Evolutionary conservation across 2,113 vertebrate genomes (phyloP).

Genomic region (Plectropomus leopardus): DNA sequence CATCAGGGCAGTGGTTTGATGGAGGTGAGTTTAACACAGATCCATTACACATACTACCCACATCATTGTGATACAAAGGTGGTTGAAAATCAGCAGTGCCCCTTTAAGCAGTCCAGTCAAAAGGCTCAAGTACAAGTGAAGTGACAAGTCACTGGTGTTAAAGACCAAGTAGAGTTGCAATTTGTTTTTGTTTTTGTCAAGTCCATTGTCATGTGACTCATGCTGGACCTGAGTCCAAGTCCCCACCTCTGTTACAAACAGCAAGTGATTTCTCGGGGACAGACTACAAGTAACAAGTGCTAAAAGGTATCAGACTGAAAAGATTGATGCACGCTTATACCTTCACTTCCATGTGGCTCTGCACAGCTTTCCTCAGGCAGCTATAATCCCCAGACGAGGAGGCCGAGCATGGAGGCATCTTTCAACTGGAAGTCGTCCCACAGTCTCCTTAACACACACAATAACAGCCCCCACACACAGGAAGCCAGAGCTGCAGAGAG

Average conservation of each 20-base stretch:
- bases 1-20: too few species aligned
- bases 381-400: conserved; percentile 45
- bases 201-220: too few species aligned
- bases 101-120: too few species aligned
- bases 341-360: conserved; percentile 25
- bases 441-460: conserved; percentile 37
- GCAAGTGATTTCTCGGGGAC: conserved; percentile 8
- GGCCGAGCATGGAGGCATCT: conserved; percentile 33
- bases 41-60: too few species aligned
- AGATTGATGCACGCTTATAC: conserved; percentile 21
- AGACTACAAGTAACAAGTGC: conserved; percentile 15
- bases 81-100: too few species aligned
- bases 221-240: too few species aligned
- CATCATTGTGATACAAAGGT: too few species aligned
- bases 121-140: too few species aligned
- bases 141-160: too few species aligned
- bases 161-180: too few species aligned
- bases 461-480: conserved; percentile 24
- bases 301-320: conserved; percentile 26
- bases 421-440: conserved; percentile 36
- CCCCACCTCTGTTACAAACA: conserved; percentile 18
- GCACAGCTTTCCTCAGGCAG: conserved; percentile 31
- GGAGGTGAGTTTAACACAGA: too few species aligned
- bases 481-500: conserved; percentile 44
- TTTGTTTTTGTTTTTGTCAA: too few species aligned